A percentile compares a stretch with the other conserved stretches of the same genome.
Conservation (phyloP, 2,113 vertebrate species). For the Tinamus guttatus region DNA sequence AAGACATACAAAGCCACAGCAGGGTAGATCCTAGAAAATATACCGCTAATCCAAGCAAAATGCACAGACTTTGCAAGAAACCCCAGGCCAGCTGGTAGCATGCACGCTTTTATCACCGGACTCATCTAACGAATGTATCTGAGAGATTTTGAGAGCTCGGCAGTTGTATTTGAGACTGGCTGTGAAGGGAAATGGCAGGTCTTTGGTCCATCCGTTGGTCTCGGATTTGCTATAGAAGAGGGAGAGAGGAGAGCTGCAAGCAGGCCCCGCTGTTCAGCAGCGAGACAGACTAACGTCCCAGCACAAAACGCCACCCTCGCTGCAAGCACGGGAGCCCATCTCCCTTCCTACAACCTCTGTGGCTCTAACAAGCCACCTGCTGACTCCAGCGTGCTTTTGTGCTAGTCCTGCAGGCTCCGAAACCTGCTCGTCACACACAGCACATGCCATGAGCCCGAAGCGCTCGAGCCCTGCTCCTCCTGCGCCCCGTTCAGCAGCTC, state of each 20-base stretch:
- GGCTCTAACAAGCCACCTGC: too few species aligned
- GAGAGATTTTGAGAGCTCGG: background rate
- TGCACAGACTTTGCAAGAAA: background rate
- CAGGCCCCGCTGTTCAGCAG: background rate
- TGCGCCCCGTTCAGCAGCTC: fast-evolving
- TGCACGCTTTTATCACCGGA: fast-evolving
- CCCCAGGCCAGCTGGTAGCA: background rate
- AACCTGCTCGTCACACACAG: too few species aligned
- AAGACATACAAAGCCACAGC: fast-evolving
- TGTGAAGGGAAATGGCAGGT: background rate
- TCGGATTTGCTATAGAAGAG: background rate
- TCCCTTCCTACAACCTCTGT: background rate
- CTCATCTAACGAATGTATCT: fast-evolving
- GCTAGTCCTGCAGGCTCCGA: background rate
- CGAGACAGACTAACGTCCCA: background rate
- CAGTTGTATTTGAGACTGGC: background rate
- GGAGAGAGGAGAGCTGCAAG: background rate
- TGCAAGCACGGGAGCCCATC: background rate
- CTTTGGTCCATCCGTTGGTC: background rate
- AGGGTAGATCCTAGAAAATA: background rate
- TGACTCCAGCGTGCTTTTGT: background rate
- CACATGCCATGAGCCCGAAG: background rate
- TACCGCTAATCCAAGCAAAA: background rate
- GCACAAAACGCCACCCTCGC: background rate
- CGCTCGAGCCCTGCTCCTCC: background rate